Evolutionary conservation across 2,797 vertebrate species (phyloP).

Genomic region (Pachyuromys duprasi): DNA sequence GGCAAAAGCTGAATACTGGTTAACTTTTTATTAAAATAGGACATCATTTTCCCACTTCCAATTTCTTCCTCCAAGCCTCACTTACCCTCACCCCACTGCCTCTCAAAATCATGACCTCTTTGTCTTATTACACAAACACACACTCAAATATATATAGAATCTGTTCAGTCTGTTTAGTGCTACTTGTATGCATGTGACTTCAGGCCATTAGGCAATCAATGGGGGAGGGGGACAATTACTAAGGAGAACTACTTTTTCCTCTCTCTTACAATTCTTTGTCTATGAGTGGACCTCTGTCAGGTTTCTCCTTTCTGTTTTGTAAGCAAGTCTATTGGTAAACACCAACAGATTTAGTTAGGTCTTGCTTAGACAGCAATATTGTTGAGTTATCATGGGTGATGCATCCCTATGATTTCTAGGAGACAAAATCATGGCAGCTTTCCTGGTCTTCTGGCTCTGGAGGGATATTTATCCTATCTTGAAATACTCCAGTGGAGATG

Average conservation of each 20-base stretch:
- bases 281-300: neutral
- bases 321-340: neutral
- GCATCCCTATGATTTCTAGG: neutral
- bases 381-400: neutral
- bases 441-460: neutral
- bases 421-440: neutral
- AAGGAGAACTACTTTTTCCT: neutral
- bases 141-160: neutral
- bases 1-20: neutral
- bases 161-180: neutral
- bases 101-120: neutral
- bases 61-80: neutral
- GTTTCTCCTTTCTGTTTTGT: neutral
- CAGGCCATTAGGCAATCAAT: neutral
- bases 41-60: neutral
- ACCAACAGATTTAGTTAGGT: neutral
- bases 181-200: neutral
- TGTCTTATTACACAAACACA: neutral
- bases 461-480: neutral
- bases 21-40: neutral
- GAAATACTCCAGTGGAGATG: too few species aligned
- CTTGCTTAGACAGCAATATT: neutral
- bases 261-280: neutral
- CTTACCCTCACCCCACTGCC: neutral
- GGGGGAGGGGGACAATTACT: neutral